Evolutionary conservation across 35 echinoderm and acorn worm genomes (phyloP).

Genomic region (Apostichopus californicus): DNA sequence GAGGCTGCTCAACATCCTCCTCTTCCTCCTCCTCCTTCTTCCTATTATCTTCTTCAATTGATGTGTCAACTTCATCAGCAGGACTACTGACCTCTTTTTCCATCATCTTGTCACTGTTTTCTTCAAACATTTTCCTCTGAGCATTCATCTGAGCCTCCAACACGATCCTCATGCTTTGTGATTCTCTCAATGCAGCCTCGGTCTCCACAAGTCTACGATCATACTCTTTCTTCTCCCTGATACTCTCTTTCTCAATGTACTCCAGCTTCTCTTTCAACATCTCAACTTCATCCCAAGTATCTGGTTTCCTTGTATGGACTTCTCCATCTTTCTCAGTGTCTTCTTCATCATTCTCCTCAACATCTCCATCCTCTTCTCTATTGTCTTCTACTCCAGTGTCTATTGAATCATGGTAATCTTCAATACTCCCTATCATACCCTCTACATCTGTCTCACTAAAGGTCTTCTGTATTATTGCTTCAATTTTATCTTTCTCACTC

Average conservation of each 20-base stretch:
- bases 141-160: constrained; percentile 51
- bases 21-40: background rate
- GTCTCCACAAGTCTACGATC: background rate
- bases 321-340: background rate
- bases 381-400: background rate
- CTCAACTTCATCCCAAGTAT: constrained; percentile 22
- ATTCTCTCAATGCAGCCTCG: constrained; percentile 22
- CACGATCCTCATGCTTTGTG: constrained; percentile 3
- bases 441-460: constrained; percentile 4
- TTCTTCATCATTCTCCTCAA: background rate
- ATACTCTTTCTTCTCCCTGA: constrained; percentile 57
- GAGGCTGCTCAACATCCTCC: background rate
- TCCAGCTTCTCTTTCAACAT: constrained; percentile 28
- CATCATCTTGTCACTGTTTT: constrained; percentile 6
- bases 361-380: background rate
- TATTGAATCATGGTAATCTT: background rate
- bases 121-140: constrained; percentile 22
- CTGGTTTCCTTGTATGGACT: background rate
- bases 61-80: background rate
- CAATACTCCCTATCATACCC: background rate
- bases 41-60: background rate
- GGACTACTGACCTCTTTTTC: background rate
- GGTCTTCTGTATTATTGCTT: constrained; percentile 23
- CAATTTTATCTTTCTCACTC: constrained; percentile 11
- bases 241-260: constrained; percentile 43